Evolutionary conservation across 2,113 vertebrate species (phyloP).

Genomic region (Climacteris rufus): DNA sequence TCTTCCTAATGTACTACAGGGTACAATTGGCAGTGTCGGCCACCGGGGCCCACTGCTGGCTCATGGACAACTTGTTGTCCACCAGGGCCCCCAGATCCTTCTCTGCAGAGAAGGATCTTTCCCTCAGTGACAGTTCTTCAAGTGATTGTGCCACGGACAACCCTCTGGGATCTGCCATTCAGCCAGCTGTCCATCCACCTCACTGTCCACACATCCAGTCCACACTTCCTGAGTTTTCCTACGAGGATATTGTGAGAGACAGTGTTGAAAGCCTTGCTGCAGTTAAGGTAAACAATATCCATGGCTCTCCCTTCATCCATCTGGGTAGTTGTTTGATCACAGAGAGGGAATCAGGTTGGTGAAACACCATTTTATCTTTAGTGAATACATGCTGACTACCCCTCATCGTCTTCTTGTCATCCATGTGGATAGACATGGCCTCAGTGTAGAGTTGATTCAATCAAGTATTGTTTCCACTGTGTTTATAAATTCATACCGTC

Average conservation of each 20-base stretch:
- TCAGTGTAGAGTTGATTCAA: not conserved
- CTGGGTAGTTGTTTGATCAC: not conserved
- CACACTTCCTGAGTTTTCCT: not conserved
- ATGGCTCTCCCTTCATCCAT: not conserved
- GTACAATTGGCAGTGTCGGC: not conserved
- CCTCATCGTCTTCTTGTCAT: not conserved
- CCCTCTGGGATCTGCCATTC: not conserved
- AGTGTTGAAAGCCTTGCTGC: not conserved
- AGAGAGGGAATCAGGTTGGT: not conserved
- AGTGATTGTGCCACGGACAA: accelerated
- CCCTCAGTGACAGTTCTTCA: not conserved
- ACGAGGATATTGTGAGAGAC: no score
- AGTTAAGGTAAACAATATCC: not conserved
- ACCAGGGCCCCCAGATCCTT: not conserved
- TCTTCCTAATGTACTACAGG: not conserved
- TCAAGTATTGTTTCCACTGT: not conserved
- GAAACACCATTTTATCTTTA: not conserved
- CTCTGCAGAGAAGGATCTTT: not conserved
- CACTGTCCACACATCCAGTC: not conserved
- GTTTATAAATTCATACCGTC: not conserved
- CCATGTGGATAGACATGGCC: accelerated
- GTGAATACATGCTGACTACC: accelerated
- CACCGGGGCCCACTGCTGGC: not conserved
- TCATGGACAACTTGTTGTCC: no score
- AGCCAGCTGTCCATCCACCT: not conserved